A percentile compares a stretch with the other conserved stretches of the same genome.
phyloP scores from a whole-genome alignment of 2,113 vertebrate species.

The Siphamia tubifer region DNA sequence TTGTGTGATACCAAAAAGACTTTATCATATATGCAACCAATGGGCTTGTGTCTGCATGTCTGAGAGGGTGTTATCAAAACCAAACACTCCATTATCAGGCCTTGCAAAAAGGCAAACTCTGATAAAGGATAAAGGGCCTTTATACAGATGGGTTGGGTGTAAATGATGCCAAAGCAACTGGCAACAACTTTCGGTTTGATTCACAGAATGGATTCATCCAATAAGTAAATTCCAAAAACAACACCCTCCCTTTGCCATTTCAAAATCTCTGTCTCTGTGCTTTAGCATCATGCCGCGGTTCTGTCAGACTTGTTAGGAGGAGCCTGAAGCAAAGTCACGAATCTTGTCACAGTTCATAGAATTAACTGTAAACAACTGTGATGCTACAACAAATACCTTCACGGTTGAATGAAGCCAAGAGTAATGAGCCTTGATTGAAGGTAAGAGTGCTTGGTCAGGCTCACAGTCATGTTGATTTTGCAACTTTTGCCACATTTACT shows the following conservation, averaged over 20 bases:
- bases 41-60: conserved; percentile 36
- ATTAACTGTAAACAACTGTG: neutral
- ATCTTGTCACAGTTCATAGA: neutral
- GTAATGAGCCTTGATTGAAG: neutral
- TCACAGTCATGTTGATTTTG: too few relatives aligned
- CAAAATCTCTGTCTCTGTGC: neutral
- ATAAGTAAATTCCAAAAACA: too few relatives aligned
- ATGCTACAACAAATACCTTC: too few relatives aligned
- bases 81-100: neutral
- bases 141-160: neutral
- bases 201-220: neutral
- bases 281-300: neutral
- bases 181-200: neutral
- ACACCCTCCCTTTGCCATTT: neutral
- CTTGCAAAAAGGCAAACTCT: neutral
- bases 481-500: too few relatives aligned
- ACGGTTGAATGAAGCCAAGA: neutral
- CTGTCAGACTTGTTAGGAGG: neutral
- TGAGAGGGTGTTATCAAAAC: neutral
- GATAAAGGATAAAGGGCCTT: conserved; percentile 4
- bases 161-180: neutral
- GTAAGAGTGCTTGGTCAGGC: too few relatives aligned
- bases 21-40: neutral
- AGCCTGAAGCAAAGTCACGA: neutral
- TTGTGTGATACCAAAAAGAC: neutral